Base-by-base conservation (phyloP, 2,888 invertebrate genomes). In the Eurytoma adleriae region DNA sequence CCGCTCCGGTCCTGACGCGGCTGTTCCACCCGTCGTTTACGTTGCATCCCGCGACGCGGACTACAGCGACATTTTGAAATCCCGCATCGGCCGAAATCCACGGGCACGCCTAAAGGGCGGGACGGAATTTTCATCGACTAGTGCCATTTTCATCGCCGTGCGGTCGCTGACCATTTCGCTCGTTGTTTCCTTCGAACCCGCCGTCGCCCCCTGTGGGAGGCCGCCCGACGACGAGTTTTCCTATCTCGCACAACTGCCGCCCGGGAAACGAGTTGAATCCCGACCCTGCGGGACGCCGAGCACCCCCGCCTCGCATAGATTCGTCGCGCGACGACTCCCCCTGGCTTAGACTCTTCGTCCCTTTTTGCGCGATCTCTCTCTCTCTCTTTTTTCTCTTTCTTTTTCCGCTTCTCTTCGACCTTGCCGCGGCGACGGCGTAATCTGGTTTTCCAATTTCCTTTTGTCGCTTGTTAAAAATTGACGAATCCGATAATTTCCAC, bases 261-360 rank as follows among this genome's bases (percentile, higher is more conserved):
- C 18, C 59, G 74, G 62, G 57, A 78, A 80, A 73, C 73, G 64
- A 79, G 83, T 81, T 81, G 68, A 81, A 79, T 79, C 79, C 71
- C 52, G 71, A 83, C 64, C 81, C 77, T 52, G 61, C 62, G 81
- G 83, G 81, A 81, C 70, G 57, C 70, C 61, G 74, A 68, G 69
- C 68, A 50, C 62, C 62, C n/a, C 5, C 69, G 69, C 5, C 40
- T 52, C 20, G 67, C 13, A 40, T 64, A n/a, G 64, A 40, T 67
- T 20, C 59, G 20, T 13, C 54, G 54, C 16, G 2, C 16, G 13
- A 10, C 20, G 2, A 18, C 54, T 14, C 56, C 18, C 18, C 20
- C 40, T 20, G 3, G 3, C 13, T 59, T 70, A 27, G 12, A 14
- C 18, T 59, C 57, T 74, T 57, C 4, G 30, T 50, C 74, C 52